A percentile compares a stretch with the other conserved stretches of the same genome.
These are phyloP conservation scores for Menura novaehollandiae DNA, from an alignment of 2,113 vertebrate genomes.

Conservation along the genomic window DNA sequence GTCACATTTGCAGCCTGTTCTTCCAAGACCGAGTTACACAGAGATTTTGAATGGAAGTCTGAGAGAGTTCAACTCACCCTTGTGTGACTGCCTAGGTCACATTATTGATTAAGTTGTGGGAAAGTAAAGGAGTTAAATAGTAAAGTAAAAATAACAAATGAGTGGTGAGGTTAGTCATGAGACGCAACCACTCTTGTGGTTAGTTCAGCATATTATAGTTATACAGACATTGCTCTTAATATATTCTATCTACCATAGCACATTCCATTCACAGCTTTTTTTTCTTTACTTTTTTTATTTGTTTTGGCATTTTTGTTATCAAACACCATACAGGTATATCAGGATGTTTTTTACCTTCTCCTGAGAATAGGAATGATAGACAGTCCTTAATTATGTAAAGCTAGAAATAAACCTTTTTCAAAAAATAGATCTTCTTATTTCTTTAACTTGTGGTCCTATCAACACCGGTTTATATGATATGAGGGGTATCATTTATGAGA, in stretches of 20 bases:
- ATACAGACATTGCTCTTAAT: background rate
- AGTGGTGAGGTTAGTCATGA: background rate
- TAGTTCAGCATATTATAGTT: background rate
- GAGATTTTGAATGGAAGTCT: background rate
- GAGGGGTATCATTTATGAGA: background rate
- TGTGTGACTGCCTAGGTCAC: background rate
- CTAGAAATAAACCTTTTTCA: background rate
- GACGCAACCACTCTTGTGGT: background rate
- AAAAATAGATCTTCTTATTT: background rate
- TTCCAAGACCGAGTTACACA: background rate
- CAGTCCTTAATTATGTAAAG: background rate
- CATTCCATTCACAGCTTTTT: background rate
- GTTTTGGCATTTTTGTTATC: background rate
- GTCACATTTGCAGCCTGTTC: background rate
- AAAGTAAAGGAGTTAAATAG: background rate
- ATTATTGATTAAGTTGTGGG: background rate
- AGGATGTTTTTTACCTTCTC: background rate
- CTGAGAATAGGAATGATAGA: background rate
- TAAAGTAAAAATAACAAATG: background rate
- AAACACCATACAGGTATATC: accelerated
- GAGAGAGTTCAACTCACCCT: background rate
- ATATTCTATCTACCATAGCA: background rate
- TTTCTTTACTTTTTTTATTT: too few species aligned
- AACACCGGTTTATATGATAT: background rate
- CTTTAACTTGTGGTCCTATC: background rate